Base-by-base conservation (phyloP, 1,140 invertebrate genomes). In the Zaprionus capensis region DNA sequence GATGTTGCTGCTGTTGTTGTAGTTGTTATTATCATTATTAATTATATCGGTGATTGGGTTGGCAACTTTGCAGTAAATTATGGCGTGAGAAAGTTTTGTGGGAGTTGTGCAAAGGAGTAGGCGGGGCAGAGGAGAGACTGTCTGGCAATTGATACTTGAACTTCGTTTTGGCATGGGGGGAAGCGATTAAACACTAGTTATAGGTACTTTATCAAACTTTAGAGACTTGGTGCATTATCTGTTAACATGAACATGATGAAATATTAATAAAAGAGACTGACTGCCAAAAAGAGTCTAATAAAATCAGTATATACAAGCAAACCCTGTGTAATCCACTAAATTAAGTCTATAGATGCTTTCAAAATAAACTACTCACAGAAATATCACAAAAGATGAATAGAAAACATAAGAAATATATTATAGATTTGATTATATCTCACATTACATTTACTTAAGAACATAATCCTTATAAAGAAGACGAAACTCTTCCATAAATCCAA, bases 21-120 rank as follows among this genome's bases (percentile, higher is more conserved):
- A 49, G 44, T 68, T 53, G 65, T 56, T 69, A 68, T 67, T 76
- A 65, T 76, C 80, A 76, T 88, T 88, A 88, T 84, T 87, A 88
- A 78, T 86, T 83, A 87, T 87, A 88, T 87, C 84, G 83, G 84
- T 87, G 84, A 87, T 87, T 88, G 84, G 84, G 83, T 87, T 86
- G 82, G 38, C 72, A 76, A 70, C 63, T 69, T 71, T 73, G 81
- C 49, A 66, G 58, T 58, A 75, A 82, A 83, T 78, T 68, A 80
- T 81, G 81, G 74, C 83, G 84, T 87, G 83, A 88, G 83, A 87
- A 87, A 83, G 83, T 83, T 61, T 31, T 79, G 58, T 80, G 65
- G 71, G 71, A 73, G 71, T 36, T 41, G 51, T 20, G 14, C 20
- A 65, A 24, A n/a, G 28, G 14, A 63, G 14, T 12, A 15, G 46